phyloP scores from a whole-genome alignment of 2,113 vertebrate species.

The Silurus meridionalis region DNA sequence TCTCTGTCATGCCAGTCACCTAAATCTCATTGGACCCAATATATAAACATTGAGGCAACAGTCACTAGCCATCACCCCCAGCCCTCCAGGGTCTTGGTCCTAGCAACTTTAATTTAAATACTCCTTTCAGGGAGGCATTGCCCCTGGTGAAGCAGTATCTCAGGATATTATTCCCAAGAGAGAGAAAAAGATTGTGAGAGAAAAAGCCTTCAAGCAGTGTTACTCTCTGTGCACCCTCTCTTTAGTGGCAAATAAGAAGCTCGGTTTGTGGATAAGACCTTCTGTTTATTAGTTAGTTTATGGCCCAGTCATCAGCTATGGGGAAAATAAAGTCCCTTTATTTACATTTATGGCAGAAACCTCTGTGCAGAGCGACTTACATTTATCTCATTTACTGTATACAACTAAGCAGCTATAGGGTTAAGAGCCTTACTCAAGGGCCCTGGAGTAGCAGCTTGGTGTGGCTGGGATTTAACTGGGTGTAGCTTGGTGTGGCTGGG shows the following conservation, averaged over 20 bases:
- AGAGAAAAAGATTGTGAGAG: background rate
- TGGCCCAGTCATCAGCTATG: background rate
- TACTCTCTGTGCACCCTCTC: background rate
- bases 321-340: background rate
- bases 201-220: background rate
- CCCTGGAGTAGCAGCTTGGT: too few relatives aligned
- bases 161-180: background rate
- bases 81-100: background rate
- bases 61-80: background rate
- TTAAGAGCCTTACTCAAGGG: too few relatives aligned
- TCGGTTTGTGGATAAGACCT: background rate
- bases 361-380: too few relatives aligned
- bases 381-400: too few relatives aligned
- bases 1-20: background rate
- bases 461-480: too few relatives aligned
- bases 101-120: background rate
- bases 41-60: background rate
- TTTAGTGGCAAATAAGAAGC: background rate
- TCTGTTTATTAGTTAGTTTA: background rate
- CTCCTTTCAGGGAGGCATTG: background rate
- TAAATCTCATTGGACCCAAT: background rate
- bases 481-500: too few relatives aligned
- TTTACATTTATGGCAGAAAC: too few relatives aligned
- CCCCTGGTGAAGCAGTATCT: background rate
- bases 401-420: too few relatives aligned